Evolutionary conservation across 37 sponge, comb jelly and placozoan species (phyloP).

Genomic region (Cliona cf. orientalis): DNA sequence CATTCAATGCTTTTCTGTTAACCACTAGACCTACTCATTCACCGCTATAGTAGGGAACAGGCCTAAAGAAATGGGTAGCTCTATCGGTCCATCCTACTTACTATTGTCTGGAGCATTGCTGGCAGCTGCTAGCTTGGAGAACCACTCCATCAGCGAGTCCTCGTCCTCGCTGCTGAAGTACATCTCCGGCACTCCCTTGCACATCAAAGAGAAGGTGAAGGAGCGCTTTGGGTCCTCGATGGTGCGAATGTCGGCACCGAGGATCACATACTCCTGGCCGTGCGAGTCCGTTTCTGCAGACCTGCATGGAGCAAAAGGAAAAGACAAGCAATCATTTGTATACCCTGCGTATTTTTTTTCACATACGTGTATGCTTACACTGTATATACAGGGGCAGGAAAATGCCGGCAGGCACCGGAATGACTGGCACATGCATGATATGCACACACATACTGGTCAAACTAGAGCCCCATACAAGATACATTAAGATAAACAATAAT

Average conservation of each 20-base stretch:
- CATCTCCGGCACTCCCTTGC: constrained; percentile 55
- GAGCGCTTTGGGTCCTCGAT: constrained; percentile 54
- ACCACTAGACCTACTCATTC: not conserved
- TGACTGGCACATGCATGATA: too few relatives aligned
- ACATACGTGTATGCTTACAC: too few relatives aligned
- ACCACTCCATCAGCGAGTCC: constrained; percentile 53
- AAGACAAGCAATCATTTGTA: too few relatives aligned
- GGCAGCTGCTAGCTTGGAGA: constrained; percentile 18
- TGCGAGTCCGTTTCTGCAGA: constrained; percentile 34
- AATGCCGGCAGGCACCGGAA: too few relatives aligned
- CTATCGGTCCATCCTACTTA: not conserved
- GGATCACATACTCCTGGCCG: constrained; percentile 58
- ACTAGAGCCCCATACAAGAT: too few relatives aligned
- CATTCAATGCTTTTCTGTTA: too few relatives aligned
- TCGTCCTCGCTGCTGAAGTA: constrained; percentile 67
- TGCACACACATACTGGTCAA: too few relatives aligned
- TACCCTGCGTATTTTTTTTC: too few relatives aligned
- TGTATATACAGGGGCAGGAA: too few relatives aligned
- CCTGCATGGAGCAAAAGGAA: not conserved
- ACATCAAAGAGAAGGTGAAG: constrained; percentile 47
- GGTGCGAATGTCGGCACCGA: constrained; percentile 37
- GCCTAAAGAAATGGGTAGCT: not conserved
- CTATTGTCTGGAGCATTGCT: not conserved
- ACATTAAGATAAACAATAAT: too few relatives aligned
- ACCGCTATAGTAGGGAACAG: not conserved